phyloP scores from a whole-genome alignment of 2,888 invertebrate species.

The Drosophila anomelani region DNA sequence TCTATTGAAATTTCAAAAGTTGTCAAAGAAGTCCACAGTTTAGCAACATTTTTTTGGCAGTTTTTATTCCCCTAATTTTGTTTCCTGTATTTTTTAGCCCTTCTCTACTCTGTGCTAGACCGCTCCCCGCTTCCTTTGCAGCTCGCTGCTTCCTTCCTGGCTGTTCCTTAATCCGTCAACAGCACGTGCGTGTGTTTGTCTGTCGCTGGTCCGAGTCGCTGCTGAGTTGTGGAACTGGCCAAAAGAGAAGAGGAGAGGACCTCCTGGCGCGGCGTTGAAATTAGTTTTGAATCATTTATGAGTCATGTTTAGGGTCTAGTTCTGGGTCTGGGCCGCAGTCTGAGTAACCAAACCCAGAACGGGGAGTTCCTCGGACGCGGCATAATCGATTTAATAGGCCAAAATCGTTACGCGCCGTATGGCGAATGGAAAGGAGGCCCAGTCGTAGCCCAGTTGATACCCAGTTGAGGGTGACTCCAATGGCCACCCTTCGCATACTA shows the following conservation, averaged over 20 bases:
- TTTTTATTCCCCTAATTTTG: not conserved
- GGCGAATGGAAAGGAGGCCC: conserved; percentile 28
- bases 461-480: conserved; percentile 4
- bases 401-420: conserved; percentile 69
- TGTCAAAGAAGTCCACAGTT: not conserved
- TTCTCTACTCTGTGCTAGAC: conserved; percentile 5
- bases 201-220: conserved; percentile 17
- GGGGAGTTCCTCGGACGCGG: conserved; percentile 41
- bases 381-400: conserved; percentile 78
- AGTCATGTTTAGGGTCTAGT: conserved; percentile 75
- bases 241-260: conserved; percentile 39
- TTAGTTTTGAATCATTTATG: conserved; percentile 81
- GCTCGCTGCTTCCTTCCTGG: conserved; percentile 33
- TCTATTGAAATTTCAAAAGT: not conserved
- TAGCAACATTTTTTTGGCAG: not conserved
- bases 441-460: not conserved
- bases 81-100: conserved; percentile 2
- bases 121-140: conserved; percentile 14
- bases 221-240: conserved; percentile 8
- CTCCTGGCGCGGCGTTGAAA: conserved; percentile 69
- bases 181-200: conserved; percentile 61
- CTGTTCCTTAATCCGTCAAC: conserved; percentile 67
- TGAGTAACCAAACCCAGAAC: conserved; percentile 26
- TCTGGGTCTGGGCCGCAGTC: conserved; percentile 43
- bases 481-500: not conserved